phyloP scores from a whole-genome alignment of 2,113 vertebrate genomes.

The Rhadina sibilatrix region DNA sequence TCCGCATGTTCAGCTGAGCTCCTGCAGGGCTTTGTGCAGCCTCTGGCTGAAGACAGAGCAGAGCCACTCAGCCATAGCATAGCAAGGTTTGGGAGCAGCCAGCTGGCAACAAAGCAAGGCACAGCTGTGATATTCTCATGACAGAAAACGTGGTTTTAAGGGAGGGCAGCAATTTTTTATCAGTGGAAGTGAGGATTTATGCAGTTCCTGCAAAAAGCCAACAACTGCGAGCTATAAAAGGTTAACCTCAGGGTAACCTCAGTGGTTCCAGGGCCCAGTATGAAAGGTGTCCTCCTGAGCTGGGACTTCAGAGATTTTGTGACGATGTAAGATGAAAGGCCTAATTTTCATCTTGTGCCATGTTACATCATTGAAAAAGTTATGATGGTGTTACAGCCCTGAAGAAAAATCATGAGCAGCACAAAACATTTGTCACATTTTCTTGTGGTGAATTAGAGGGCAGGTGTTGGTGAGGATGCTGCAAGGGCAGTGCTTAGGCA shows the following conservation, averaged over 20 bases:
- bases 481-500: background rate
- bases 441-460: background rate
- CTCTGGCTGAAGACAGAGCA: background rate
- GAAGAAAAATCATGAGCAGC: background rate
- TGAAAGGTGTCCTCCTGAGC: background rate
- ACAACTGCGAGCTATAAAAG: fast-evolving
- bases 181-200: background rate
- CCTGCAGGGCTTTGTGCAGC: background rate
- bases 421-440: background rate
- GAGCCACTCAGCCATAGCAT: fast-evolving
- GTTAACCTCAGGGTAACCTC: background rate
- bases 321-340: background rate
- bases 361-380: background rate
- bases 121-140: background rate
- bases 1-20: background rate
- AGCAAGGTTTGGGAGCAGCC: background rate
- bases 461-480: background rate
- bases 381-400: background rate
- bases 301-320: background rate
- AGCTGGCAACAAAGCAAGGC: background rate
- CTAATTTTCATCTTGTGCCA: background rate
- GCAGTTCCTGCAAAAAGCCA: background rate
- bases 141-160: background rate
- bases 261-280: background rate
- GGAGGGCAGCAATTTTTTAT: background rate